Percentiles rank a stretch among this genome's conserved stretches.
Evolutionary conservation across 2,797 vertebrate genomes (phyloP).

Genomic region (Hyperoplus immaculatus): DNA sequence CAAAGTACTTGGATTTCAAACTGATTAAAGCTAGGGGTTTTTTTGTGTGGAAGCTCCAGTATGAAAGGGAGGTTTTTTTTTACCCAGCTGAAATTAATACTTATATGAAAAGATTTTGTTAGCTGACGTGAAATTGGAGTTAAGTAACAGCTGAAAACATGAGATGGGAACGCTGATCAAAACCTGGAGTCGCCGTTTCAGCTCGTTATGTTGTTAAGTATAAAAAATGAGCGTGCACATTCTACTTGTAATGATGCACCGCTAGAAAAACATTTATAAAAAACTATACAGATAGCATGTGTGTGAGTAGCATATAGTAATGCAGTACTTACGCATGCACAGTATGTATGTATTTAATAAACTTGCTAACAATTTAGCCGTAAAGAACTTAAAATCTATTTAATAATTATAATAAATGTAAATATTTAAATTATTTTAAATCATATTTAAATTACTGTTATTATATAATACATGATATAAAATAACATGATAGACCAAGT

Average conservation of each 20-base stretch:
- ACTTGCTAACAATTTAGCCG: no score
- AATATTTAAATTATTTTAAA: neutral
- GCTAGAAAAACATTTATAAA: neutral
- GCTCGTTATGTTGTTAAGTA: slow-evolving; percentile 34
- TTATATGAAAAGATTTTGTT: slow-evolving; percentile 58
- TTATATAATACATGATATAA: neutral
- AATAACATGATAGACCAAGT: neutral
- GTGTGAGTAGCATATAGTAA: neutral
- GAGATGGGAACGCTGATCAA: slow-evolving; percentile 53
- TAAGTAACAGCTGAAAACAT: slow-evolving; percentile 58
- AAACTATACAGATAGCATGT: neutral
- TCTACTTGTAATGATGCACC: slow-evolving; percentile 26
- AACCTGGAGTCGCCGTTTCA: slow-evolving; percentile 31
- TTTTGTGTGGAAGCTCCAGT: slow-evolving; percentile 14
- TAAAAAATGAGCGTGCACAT: slow-evolving; percentile 33
- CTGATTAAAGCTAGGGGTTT: slow-evolving; percentile 69
- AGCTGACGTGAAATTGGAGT: slow-evolving; percentile 64
- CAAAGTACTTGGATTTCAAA: slow-evolving; percentile 71
- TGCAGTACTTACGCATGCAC: neutral
- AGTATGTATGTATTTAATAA: no score
- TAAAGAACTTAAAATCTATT: neutral
- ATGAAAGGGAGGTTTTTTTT: slow-evolving; percentile 44
- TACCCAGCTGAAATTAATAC: slow-evolving; percentile 57
- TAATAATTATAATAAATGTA: neutral
- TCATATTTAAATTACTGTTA: neutral